phyloP scores from a whole-genome alignment of 2,113 vertebrate species.

The human (Homo sapiens) region GRCh38 chr18:45255001-45255500 shows the following conservation, averaged over 20 bases:
- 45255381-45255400: background rate
- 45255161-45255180: background rate
- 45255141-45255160: background rate
- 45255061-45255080: background rate
- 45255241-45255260: background rate
- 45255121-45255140: background rate
- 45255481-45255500: constrained; percentile 73
- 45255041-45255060: background rate
- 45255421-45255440: constrained; percentile 56
- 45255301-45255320: constrained; percentile 11
- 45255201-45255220: background rate
- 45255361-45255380: constrained; percentile 52
- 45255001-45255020: background rate
- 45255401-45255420: constrained; percentile 40
- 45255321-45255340: constrained; percentile 48
- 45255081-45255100: background rate
- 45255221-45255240: background rate
- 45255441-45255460: constrained; percentile 58
- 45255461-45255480: constrained; percentile 70
- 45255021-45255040: fast-evolving
- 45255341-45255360: constrained; percentile 48
- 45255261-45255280: background rate
- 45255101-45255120: background rate
- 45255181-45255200: background rate
- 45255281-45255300: background rate